Evolutionary conservation across 2,113 vertebrate species (phyloP).

Genomic region (Jaculus jaculus): DNA sequence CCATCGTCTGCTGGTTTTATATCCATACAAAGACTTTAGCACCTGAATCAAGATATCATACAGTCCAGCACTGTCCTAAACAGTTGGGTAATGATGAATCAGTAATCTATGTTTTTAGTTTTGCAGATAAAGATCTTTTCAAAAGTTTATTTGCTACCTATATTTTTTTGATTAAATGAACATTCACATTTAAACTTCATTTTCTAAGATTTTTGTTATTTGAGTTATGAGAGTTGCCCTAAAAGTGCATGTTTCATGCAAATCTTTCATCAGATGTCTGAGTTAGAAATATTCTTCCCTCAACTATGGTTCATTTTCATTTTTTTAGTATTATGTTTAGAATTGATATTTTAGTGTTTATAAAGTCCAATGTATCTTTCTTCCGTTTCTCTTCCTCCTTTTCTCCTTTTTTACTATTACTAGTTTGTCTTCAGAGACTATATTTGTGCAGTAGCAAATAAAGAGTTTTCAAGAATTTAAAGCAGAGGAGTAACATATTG

Average conservation of each 20-base stretch:
- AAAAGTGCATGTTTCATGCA: not conserved
- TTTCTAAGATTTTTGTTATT: not conserved
- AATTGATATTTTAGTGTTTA: slow-evolving; percentile 5
- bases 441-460: not conserved
- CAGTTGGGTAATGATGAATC: not conserved
- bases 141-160: not conserved
- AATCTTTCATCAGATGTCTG: not conserved
- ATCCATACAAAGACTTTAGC: not conserved
- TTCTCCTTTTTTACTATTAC: not conserved
- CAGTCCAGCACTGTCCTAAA: not conserved
- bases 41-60: not conserved
- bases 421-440: not conserved
- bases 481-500: not conserved
- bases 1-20: too few relatives aligned
- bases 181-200: not conserved
- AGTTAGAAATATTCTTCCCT: not conserved
- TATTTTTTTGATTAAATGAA: not conserved
- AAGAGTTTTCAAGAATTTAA: not conserved
- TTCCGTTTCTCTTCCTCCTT: not conserved
- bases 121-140: not conserved
- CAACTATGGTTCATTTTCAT: not conserved
- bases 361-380: not conserved
- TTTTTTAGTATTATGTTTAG: not conserved
- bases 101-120: not conserved
- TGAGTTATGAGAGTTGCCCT: not conserved